Percentiles rank a stretch among this genome's conserved stretches.
phyloP scores from a whole-genome alignment of 2,797 vertebrate species.

The Linurgus olivaceus region DNA sequence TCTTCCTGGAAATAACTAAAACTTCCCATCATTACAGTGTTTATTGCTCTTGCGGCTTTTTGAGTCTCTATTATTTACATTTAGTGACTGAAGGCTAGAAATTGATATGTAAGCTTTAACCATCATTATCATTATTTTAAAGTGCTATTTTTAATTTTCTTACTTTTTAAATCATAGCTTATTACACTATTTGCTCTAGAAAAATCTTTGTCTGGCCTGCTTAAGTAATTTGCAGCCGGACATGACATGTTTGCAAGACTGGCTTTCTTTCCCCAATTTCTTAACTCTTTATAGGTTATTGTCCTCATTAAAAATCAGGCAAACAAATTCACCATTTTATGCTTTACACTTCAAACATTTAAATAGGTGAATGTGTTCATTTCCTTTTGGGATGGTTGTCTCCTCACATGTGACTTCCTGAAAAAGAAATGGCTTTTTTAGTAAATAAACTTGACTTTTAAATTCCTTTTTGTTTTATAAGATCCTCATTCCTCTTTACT shows the following conservation, averaged over 20 bases:
- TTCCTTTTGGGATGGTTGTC: neutral
- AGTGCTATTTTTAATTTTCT: neutral
- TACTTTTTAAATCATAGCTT: neutral
- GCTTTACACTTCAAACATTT: neutral
- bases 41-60: neutral
- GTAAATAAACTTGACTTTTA: neutral
- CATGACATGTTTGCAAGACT: neutral
- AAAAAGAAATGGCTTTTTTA: rapidly evolving
- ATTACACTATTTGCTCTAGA: neutral
- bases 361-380: neutral
- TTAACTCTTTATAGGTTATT: neutral
- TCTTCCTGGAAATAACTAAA: neutral
- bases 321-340: neutral
- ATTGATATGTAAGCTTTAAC: neutral
- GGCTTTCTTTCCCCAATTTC: neutral
- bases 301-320: neutral
- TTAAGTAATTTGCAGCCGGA: neutral
- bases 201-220: neutral
- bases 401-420: neutral
- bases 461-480: neutral
- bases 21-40: neutral
- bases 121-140: neutral
- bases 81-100: neutral
- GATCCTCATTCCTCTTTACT: neutral
- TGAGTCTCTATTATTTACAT: neutral